Conservation (phyloP, 2,888 invertebrate genomes). For the Watsonalla binaria region DNA sequence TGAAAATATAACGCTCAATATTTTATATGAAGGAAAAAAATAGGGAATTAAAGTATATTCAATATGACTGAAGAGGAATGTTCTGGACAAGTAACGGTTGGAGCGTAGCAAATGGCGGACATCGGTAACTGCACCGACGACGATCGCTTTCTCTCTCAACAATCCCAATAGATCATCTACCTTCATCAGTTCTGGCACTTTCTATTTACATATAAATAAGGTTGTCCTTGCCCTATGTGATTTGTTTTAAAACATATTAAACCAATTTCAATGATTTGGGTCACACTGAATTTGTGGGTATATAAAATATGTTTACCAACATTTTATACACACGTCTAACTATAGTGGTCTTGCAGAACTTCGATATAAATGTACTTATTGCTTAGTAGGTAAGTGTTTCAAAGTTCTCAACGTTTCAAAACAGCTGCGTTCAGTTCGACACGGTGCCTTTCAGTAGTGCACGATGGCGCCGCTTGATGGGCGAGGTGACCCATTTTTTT, state of each 20-base stretch:
- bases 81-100: conserved; percentile 13
- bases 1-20: neutral
- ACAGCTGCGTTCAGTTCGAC: neutral
- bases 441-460: neutral
- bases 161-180: neutral
- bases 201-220: neutral
- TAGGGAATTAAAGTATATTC: conserved; percentile 16
- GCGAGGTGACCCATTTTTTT: neutral
- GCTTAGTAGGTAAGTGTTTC: neutral
- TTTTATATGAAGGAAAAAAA: conserved; percentile 9
- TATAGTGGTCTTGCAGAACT: too few relatives aligned
- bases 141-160: conserved; percentile 61
- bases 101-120: conserved; percentile 64
- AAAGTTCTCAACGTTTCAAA: too few relatives aligned
- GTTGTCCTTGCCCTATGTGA: neutral
- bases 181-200: neutral
- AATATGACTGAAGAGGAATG: conserved; percentile 14
- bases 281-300: too few relatives aligned
- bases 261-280: too few relatives aligned
- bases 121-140: conserved; percentile 31
- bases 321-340: too few relatives aligned
- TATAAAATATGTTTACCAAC: too few relatives aligned
- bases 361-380: too few relatives aligned
- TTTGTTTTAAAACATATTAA: too few relatives aligned
- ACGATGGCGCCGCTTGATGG: neutral